Conservation (phyloP, 2,113 vertebrate genomes). For the Aleadryas rufinucha region DNA sequence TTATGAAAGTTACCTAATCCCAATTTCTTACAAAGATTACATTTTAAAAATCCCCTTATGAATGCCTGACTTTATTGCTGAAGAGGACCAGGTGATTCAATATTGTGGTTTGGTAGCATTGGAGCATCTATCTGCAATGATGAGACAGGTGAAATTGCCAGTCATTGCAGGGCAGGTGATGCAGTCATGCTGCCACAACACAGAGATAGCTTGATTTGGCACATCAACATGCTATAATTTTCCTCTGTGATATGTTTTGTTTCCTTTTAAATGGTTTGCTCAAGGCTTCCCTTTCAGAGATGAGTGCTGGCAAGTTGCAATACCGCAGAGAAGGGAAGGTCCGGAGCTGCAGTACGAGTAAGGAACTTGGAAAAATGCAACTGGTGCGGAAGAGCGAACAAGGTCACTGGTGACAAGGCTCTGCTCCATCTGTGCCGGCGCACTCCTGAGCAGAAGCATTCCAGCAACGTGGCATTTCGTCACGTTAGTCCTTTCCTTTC, state of each 20-base stretch:
- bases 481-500: neutral
- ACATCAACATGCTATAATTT: neutral
- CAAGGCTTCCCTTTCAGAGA: constrained; percentile 11
- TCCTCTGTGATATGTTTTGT: neutral
- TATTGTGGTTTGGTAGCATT: neutral
- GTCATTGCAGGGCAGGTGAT: neutral
- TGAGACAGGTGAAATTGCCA: neutral
- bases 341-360: constrained; percentile 16
- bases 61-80: neutral
- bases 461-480: constrained; percentile 24
- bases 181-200: neutral
- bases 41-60: neutral
- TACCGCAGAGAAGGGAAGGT: constrained; percentile 25
- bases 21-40: neutral
- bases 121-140: neutral
- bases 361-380: constrained; percentile 47
- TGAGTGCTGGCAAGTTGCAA: neutral
- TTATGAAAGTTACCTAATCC: neutral
- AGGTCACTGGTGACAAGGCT: constrained; percentile 60
- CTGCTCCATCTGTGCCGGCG: constrained; percentile 60
- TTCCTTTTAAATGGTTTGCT: neutral
- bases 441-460: constrained; percentile 31
- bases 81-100: neutral
- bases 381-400: constrained; percentile 63
- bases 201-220: neutral